These are phyloP conservation scores for Mya arenaria DNA, from an alignment of 1,140 invertebrate genomes.

Conservation along the genomic window DNA sequence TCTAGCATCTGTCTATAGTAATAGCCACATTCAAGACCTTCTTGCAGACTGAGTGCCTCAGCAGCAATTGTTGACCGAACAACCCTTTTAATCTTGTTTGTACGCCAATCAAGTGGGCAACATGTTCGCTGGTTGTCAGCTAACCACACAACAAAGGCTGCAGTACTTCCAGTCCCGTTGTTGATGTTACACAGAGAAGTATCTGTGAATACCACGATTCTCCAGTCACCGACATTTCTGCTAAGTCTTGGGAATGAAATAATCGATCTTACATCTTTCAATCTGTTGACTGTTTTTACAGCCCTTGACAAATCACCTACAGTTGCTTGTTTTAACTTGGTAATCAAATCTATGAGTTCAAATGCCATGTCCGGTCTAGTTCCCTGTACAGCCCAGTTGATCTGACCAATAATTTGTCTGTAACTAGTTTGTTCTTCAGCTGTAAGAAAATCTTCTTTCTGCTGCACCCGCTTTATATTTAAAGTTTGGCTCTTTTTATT, in stretches of 20 bases:
- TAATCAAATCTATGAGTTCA: slow-evolving; percentile 57
- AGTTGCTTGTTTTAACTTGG: slow-evolving; percentile 35
- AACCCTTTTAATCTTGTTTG: slow-evolving; percentile 47
- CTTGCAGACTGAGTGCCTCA: slow-evolving; percentile 32
- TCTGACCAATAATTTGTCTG: slow-evolving; percentile 33
- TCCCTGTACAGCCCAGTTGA: slow-evolving; percentile 53
- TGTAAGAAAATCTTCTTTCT: slow-evolving; percentile 20
- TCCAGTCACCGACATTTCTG: slow-evolving; percentile 22
- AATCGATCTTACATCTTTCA: slow-evolving; percentile 25
- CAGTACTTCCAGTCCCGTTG: slow-evolving; percentile 46
- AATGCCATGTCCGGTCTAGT: slow-evolving; percentile 58
- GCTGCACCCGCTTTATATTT: slow-evolving; percentile 9
- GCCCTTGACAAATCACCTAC: slow-evolving; percentile 38
- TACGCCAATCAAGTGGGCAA: slow-evolving; percentile 43
- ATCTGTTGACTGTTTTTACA: slow-evolving; percentile 36
- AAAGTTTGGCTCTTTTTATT: background rate
- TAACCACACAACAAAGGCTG: slow-evolving; percentile 41
- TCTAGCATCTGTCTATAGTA: slow-evolving; percentile 37
- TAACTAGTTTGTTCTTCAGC: slow-evolving; percentile 30
- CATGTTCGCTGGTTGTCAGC: slow-evolving; percentile 24
- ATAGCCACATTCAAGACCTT: slow-evolving; percentile 41
- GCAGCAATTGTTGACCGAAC: slow-evolving; percentile 49
- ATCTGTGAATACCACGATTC: slow-evolving; percentile 47
- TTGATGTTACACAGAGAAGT: slow-evolving; percentile 49
- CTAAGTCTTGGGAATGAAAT: slow-evolving; percentile 4